Base-by-base conservation (phyloP, 2,113 vertebrate species). In the Actenoides lindsayi region DNA sequence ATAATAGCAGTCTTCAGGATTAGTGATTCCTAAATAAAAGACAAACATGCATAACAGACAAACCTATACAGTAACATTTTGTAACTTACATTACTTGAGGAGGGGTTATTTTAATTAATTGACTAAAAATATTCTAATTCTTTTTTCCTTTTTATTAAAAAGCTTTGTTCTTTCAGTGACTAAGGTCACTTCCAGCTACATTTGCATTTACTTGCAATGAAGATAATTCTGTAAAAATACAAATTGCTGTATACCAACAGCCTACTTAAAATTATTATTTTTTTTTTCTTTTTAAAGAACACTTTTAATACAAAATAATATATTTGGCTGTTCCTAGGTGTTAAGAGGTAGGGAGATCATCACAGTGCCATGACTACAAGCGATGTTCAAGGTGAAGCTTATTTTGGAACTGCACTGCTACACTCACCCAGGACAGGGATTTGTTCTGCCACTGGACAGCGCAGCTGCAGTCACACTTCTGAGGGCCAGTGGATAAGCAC, bases 231-330 rank as follows among this genome's bases (percentile, higher is more conserved):
- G 76, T 92, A 87, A 90, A 93, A 84, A 51, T 27, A 88, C 20
- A 75, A 88, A 92, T n/a, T 57, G 48, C 56, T 91, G 41, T 42
- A 57, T 42, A 50, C 20, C 12, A 19, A 23, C 14, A 78, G 65
- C 56, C 57, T 48, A 56, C 68, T 54, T 51, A 20, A 71, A 89
- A 71, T 13, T 13, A 14, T 7, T n/a, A n/a, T n/a, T n/a, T 16
- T 1, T 24, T 67, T 20, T 53, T 77, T 83, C 42, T 63, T 74
- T 89, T 93, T 17, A 56, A 84, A 75, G 7, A 44, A 25, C 13
- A 2, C 13, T 89, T 91, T 95, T 79, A 91, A 56, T 87, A 87
- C 35, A 89, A 67, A 86, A 89, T 89, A 83, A 89, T 89, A 57
- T 87, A 67, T 89, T 87, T 95, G 88, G 65, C 76, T 87, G 20